Evolutionary conservation across 2,888 invertebrate genomes (phyloP).

Genomic region (Mesorhabditis spiculigera): DNA sequence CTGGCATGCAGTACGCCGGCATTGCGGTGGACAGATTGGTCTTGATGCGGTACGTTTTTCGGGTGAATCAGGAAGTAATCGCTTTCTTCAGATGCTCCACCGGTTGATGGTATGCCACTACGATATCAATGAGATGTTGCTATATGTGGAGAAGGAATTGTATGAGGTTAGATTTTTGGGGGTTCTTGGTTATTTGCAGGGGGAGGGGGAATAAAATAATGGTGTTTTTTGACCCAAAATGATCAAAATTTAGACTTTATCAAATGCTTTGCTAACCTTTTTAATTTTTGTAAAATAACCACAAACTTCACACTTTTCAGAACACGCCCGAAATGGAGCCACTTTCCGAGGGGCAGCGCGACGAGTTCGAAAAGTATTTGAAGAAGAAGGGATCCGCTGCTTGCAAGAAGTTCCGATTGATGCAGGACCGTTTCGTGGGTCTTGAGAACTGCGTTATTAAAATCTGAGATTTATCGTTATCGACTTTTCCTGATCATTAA

Average conservation of each 20-base stretch:
- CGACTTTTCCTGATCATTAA: not conserved
- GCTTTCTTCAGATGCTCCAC: conserved; percentile 11
- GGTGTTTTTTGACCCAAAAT: too few species aligned
- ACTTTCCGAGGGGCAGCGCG: conserved; percentile 10
- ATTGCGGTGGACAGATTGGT: conserved; percentile 12
- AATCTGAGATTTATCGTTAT: not conserved
- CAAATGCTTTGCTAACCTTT: too few species aligned
- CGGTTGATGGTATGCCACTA: conserved; percentile 15
- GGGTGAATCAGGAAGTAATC: too few species aligned
- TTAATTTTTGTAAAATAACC: too few species aligned
- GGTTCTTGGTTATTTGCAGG: not conserved
- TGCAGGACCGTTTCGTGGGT: conserved; percentile 17
- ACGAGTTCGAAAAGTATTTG: conserved; percentile 12
- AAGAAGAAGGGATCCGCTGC: not conserved
- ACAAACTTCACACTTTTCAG: too few species aligned
- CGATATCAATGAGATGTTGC: conserved; percentile 14
- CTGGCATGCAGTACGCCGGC: conserved; percentile 15
- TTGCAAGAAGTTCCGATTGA: conserved; percentile 11
- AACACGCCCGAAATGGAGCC: not conserved
- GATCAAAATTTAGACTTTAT: too few species aligned
- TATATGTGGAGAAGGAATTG: conserved; percentile 13
- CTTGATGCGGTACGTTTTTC: conserved; percentile 12
- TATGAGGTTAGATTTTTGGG: conserved; percentile 7
- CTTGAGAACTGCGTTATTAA: not conserved
- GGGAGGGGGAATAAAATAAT: too few species aligned